Percentiles rank a stretch among this genome's conserved stretches.
phyloP scores from a whole-genome alignment of 2,113 vertebrate species.

The Sinocyclocheilus grahami region DNA sequence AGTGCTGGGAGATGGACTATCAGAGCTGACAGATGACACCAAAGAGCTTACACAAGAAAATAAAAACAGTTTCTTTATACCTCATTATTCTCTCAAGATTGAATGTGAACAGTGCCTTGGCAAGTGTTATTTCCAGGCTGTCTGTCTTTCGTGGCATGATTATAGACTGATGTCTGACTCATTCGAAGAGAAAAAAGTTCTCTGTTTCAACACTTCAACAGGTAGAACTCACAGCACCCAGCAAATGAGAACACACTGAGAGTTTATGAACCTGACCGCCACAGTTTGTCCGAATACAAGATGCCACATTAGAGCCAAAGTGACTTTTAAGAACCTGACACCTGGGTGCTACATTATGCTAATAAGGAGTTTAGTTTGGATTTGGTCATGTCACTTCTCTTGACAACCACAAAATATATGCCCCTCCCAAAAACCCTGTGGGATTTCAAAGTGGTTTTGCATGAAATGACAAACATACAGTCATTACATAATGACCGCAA shows the following conservation, averaged over 20 bases:
- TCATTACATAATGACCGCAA: constrained; percentile 1
- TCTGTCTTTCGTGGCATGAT: neutral
- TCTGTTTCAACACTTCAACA: constrained; percentile 1
- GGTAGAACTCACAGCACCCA: neutral
- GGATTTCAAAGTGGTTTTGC: neutral
- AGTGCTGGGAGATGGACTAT: neutral
- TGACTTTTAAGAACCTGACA: constrained; percentile 5
- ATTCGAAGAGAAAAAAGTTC: neutral
- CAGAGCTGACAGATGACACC: constrained; percentile 19
- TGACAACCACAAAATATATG: neutral
- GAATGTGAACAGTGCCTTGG: constrained; percentile 13
- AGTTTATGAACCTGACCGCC: neutral
- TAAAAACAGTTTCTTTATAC: constrained; percentile 31
- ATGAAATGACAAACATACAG: neutral
- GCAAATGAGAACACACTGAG: neutral
- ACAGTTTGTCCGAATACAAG: constrained; percentile 3
- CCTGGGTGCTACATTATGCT: neutral
- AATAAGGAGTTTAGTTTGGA: constrained; percentile 34
- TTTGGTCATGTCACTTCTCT: constrained; percentile 2
- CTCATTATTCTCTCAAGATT: constrained; percentile 21
- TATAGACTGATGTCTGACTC: constrained; percentile 21
- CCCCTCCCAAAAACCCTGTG: neutral
- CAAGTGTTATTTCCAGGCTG: constrained; percentile 19
- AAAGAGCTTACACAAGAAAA: constrained; percentile 3
- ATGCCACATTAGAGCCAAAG: neutral